Percentiles rank a stretch among this genome's conserved stretches.
Evolutionary conservation across 1,140 invertebrate species (phyloP).

Genomic region (Drosophila eugracilis): DNA sequence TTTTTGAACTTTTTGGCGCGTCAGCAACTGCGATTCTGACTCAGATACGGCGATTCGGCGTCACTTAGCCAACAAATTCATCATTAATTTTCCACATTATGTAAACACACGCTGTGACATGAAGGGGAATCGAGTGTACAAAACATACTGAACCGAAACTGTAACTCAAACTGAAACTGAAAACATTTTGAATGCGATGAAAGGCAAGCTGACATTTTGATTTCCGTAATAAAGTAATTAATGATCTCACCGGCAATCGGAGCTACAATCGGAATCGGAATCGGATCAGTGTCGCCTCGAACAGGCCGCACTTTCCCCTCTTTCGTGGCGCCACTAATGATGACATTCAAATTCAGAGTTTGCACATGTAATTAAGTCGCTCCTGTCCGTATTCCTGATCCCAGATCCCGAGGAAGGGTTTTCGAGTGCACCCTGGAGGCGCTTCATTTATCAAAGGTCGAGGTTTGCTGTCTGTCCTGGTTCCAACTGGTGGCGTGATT

Average conservation of each 20-base stretch:
- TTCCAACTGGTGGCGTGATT: constrained; percentile 65
- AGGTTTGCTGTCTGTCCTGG: not conserved
- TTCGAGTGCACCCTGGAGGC: constrained; percentile 54
- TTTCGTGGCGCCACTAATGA: constrained; percentile 60
- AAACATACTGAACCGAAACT: constrained; percentile 23
- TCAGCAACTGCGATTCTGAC: constrained; percentile 40
- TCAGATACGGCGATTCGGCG: constrained; percentile 24
- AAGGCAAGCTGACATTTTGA: constrained; percentile 77
- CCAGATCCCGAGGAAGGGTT: constrained; percentile 48
- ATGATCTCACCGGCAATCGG: constrained; percentile 54
- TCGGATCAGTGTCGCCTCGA: constrained; percentile 61
- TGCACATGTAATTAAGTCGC: constrained; percentile 71
- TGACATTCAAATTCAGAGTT: constrained; percentile 72
- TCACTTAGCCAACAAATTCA: constrained; percentile 66
- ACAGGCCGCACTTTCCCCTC: constrained; percentile 33
- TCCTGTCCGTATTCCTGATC: constrained; percentile 13
- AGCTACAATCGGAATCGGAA: constrained; percentile 59
- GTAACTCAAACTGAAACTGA: constrained; percentile 27
- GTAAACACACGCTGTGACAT: constrained; percentile 59
- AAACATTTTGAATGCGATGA: constrained; percentile 67
- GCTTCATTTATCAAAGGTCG: constrained; percentile 61
- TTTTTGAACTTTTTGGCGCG: constrained; percentile 59
- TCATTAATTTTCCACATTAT: constrained; percentile 80
- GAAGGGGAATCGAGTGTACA: constrained; percentile 10
- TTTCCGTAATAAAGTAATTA: constrained; percentile 83